Base-by-base conservation (phyloP, 2,797 vertebrate genomes). In the Aeoliscus strigatus region DNA sequence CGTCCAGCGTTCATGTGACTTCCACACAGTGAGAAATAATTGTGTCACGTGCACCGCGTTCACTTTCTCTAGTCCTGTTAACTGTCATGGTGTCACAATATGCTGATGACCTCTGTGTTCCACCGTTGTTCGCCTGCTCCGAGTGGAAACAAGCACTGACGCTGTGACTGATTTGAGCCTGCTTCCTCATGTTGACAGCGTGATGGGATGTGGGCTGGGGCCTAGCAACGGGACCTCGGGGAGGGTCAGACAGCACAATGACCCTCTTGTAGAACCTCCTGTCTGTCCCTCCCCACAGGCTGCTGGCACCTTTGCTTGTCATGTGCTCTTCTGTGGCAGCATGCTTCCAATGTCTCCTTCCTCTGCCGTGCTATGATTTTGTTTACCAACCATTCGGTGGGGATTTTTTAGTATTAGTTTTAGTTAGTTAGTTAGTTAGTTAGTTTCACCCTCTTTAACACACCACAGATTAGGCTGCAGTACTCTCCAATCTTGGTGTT, bases 121-220 rank as follows among this genome's bases (percentile, higher is more conserved):
- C n/a, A 8, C 14, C 2, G n/a, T n/a, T 41, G 12, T 29, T 23
- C 8, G 1, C 1, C 2, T 30, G 14, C 14, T 30, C 15, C 3
- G n/a, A 8, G 23, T 26, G 8, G 3, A 42, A 34, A 23, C 6
- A 7, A 12, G 4, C 42, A 24, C 39, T n/a, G n/a, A n/a, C 51
- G 51, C 25, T 52, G n/a, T 13, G 48, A 54, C 58, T 73, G 64
- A 83, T n/a, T n/a, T 73, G 59, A 75, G 60, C 37, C 66, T 60
- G 68, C 55, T 27, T 63, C 66, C 68, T 70, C 66, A 60, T 63
- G 71, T 61, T 77, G 79, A 75, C 72, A 69, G 59, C 39, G 41
- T 79, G 70, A 77, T 66, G 44, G 70, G 75, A 73, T 73, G 74
- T 61, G 50, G 59, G 47, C n/a, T 54, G 42, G 33, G 70, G 59